phyloP scores from a whole-genome alignment of 35 echinoderm and acorn worm genomes.

The Holothuria glaberrima region DNA sequence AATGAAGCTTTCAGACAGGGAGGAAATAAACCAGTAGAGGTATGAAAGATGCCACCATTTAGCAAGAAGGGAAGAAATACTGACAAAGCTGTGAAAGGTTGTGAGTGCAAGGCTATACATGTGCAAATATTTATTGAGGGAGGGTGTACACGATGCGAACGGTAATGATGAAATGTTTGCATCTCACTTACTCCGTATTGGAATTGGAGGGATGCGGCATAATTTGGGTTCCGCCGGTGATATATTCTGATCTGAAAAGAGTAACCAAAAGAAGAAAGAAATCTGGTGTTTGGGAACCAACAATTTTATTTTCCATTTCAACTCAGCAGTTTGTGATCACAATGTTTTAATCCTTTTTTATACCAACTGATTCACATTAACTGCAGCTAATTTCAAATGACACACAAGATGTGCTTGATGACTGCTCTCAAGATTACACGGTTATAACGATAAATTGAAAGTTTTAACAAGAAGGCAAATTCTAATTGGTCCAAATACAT shows the following conservation, averaged over 20 bases:
- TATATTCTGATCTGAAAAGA: conserved; percentile 93
- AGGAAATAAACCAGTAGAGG: background rate
- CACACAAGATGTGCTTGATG: too few species aligned
- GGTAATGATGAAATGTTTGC: conserved; percentile 62
- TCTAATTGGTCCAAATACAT: too few species aligned
- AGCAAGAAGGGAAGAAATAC: background rate
- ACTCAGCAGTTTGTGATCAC: too few species aligned
- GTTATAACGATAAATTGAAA: too few species aligned
- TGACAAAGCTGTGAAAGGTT: background rate
- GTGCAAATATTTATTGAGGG: background rate
- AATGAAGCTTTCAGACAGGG: conserved; percentile 24
- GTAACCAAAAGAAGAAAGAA: conserved; percentile 49
- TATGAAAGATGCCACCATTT: background rate
- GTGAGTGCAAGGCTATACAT: too few species aligned
- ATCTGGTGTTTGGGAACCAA: background rate
- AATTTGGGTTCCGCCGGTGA: conserved; percentile 94
- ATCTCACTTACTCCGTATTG: conserved; percentile 95
- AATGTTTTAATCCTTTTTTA: too few species aligned
- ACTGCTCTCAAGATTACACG: too few species aligned
- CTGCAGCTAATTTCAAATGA: too few species aligned
- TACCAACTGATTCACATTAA: too few species aligned
- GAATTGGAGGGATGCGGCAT: conserved; percentile 94
- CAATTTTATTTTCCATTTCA: too few species aligned
- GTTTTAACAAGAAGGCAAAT: too few species aligned
- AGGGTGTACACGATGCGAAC: conserved; percentile 32